A percentile compares a stretch with the other conserved stretches of the same genome.
These are phyloP conservation scores for Arrhopalites spinosus DNA, from an alignment of 2,888 invertebrate species.

Conservation along the genomic window DNA sequence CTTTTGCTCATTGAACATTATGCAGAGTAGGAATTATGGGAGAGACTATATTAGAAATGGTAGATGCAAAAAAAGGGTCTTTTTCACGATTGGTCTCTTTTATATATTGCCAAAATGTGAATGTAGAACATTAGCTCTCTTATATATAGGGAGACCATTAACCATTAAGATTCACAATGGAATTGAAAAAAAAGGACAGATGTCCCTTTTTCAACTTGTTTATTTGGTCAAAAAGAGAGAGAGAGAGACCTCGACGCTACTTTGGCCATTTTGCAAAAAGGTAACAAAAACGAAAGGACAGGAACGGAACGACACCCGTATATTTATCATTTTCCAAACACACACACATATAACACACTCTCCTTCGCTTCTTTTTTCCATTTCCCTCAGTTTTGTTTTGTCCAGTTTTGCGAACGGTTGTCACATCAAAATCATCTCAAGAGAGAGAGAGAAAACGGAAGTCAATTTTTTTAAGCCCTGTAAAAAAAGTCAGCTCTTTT, in stretches of 20 bases:
- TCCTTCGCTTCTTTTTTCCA: slow-evolving; percentile 7
- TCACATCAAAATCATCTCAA: not conserved
- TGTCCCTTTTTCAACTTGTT: slow-evolving; percentile 29
- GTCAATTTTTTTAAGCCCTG: not conserved
- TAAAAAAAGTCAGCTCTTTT: not conserved
- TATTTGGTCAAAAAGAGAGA: slow-evolving; percentile 6
- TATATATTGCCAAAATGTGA: not conserved
- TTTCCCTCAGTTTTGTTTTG: slow-evolving; percentile 18
- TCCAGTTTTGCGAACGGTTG: slow-evolving; percentile 22
- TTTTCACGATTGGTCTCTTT: not conserved
- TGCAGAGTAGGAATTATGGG: not conserved
- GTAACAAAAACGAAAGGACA: slow-evolving; percentile 8
- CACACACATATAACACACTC: no score
- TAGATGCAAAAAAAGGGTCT: not conserved
- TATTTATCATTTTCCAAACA: slow-evolving; percentile 15
- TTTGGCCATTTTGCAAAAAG: slow-evolving; percentile 14
- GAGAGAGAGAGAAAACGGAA: not conserved
- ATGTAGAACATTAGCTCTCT: not conserved
- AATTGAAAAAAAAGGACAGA: slow-evolving; percentile 23
- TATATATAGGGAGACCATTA: not conserved
- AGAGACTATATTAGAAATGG: not conserved
- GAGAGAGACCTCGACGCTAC: not conserved
- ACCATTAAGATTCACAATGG: slow-evolving; percentile 21
- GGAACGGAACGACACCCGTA: not conserved
- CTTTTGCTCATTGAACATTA: not conserved